phyloP scores from a whole-genome alignment of 1,140 invertebrate species.

The Pogonognathellus flavescens region DNA sequence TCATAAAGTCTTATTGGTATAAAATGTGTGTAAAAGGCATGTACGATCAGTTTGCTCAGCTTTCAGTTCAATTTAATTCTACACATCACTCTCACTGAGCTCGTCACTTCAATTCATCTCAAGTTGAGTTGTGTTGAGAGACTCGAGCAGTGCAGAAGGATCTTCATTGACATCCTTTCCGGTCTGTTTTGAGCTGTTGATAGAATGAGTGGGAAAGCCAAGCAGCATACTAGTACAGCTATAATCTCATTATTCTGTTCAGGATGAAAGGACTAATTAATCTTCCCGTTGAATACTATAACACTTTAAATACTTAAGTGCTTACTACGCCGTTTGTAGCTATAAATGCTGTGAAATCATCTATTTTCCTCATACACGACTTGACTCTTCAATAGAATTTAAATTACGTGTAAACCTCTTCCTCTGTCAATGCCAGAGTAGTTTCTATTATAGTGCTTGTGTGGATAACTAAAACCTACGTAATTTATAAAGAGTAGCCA shows the following conservation, averaged over 20 bases:
- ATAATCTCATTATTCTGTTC: conserved; percentile 25
- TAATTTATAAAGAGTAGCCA: too few relatives aligned
- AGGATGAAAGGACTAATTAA: not conserved
- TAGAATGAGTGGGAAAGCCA: not conserved
- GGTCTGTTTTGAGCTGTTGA: conserved; percentile 22
- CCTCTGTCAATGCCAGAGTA: too few relatives aligned
- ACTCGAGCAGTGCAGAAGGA: not conserved
- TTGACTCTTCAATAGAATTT: too few relatives aligned
- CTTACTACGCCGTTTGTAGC: not conserved
- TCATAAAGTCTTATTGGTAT: too few relatives aligned
- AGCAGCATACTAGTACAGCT: not conserved
- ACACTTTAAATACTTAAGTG: not conserved
- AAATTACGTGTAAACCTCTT: too few relatives aligned
- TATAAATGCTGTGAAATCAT: not conserved
- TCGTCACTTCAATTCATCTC: conserved; percentile 21
- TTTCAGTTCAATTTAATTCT: too few relatives aligned
- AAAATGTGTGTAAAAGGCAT: too few relatives aligned
- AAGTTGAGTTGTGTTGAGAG: conserved; percentile 9
- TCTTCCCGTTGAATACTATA: not conserved
- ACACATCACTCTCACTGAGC: not conserved
- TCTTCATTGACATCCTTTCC: conserved; percentile 3
- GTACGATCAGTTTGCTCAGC: too few relatives aligned
- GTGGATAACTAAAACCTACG: too few relatives aligned
- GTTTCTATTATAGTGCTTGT: too few relatives aligned
- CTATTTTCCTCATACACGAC: too few relatives aligned